These are phyloP conservation scores for Boloria euphrosyne DNA, from an alignment of 2,888 invertebrate genomes.

Conservation along the genomic window DNA sequence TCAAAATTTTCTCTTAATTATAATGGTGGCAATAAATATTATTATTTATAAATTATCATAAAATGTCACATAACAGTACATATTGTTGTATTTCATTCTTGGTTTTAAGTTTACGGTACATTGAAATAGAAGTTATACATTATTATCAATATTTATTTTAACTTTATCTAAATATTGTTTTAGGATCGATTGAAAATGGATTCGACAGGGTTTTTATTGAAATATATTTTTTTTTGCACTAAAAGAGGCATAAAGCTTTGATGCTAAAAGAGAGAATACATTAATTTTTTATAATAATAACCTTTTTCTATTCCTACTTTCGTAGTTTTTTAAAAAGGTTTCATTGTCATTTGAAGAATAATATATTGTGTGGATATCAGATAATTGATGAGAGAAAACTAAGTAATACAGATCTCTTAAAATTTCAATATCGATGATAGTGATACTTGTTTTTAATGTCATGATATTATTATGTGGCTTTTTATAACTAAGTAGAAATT, in stretches of 20 bases:
- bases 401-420: not conserved
- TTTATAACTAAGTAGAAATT: too few relatives aligned
- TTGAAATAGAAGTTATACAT: not conserved
- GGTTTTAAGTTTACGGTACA: too few relatives aligned
- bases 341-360: not conserved
- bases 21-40: too few relatives aligned
- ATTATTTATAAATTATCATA: too few relatives aligned
- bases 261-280: slow-evolving; percentile 4
- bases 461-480: too few relatives aligned
- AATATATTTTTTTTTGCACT: slow-evolving; percentile 40
- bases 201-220: slow-evolving; percentile 61
- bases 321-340: not conserved
- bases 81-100: too few relatives aligned
- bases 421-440: not conserved
- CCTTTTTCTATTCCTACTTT: not conserved
- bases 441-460: too few relatives aligned
- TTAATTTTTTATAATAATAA: not conserved
- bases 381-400: not conserved
- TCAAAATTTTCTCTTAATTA: too few relatives aligned
- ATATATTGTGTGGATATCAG: slow-evolving; percentile 3
- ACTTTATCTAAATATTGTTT: slow-evolving; percentile 13
- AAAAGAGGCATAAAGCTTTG: slow-evolving; percentile 47
- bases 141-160: not conserved
- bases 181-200: slow-evolving; percentile 45
- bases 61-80: too few relatives aligned